Base-by-base conservation (phyloP, 2,113 vertebrate genomes). In the Oreochromis aureus region DNA sequence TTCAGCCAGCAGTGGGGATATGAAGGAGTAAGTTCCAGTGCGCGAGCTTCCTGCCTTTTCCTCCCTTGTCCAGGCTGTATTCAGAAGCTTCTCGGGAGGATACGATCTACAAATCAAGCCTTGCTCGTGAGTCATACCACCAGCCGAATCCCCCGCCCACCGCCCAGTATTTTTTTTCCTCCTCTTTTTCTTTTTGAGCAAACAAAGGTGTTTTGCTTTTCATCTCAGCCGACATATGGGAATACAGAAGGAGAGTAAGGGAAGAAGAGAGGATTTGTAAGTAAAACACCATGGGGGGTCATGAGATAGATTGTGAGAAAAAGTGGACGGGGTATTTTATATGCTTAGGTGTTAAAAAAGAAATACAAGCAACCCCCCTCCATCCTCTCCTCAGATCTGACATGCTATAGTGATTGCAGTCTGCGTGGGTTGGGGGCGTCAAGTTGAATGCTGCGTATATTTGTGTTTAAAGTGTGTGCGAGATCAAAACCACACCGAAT, bases 131-230 rank as follows among this genome's bases (percentile, higher is more conserved):
- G 84, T 87, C 90, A 94, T 13, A 73, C 82, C 71, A 76, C 85
- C 89, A 89, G 71, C 59, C 56, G 12, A 59, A 89, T 69, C 81
- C 61, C 78, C 51, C 48, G 2, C 89, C 89, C 55, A 41, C 7
- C 24, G 1, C 19, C 51, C 24, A 9, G 22, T 61, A 24, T 81
- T 24, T 18, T 56, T 46, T 34, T 66, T 22, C 6, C 46, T 63
- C 41, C 63, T 41, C 5, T 48, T 81, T 41, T 73, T 83, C 12
- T 81, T 78, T 86, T 84, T 85, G 4, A 73, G 54, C 80, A 88
- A 93, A 93, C 55, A 84, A 92, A 92, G 89, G 86, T 87, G 55
- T 89, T 90, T 86, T 80, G 66, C 71, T 91, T 92, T 91, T 89
- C 86, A 83, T 89, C 89, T 87, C 54, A 27, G 54, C 58, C 3